Percentiles rank a stretch among this genome's conserved stretches.
phyloP scores from a whole-genome alignment of 2,113 vertebrate species.

The Nettapus auritus region DNA sequence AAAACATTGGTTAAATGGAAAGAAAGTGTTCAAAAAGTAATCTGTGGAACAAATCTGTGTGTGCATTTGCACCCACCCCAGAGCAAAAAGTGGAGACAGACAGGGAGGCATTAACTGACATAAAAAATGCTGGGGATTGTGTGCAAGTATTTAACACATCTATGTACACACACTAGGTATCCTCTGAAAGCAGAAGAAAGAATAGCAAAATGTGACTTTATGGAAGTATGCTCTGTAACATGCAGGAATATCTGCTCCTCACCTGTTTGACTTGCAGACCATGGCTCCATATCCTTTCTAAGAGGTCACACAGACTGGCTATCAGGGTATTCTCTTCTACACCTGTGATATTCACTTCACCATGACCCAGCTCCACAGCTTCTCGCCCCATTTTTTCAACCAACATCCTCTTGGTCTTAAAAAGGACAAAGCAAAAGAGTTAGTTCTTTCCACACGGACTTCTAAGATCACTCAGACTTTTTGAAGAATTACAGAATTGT shows the following conservation, averaged over 20 bases:
- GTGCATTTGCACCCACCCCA: neutral
- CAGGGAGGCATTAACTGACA: neutral
- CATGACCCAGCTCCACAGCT: slow-evolving; percentile 85
- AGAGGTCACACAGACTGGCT: slow-evolving; percentile 85
- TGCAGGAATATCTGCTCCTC: neutral
- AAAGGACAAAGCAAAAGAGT: slow-evolving; percentile 37
- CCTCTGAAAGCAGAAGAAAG: neutral
- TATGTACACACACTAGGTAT: neutral
- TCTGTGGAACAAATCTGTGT: neutral
- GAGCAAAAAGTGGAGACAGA: neutral
- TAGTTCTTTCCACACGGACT: neutral
- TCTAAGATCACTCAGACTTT: no score
- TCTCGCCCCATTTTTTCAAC: slow-evolving; percentile 88
- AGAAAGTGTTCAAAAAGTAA: neutral
- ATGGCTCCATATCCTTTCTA: slow-evolving; percentile 87
- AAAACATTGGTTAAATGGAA: neutral
- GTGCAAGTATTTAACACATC: neutral
- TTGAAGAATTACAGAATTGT: no score
- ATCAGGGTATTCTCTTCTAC: slow-evolving; percentile 87
- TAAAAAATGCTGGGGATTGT: neutral
- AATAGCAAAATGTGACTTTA: neutral
- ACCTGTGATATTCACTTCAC: slow-evolving; percentile 87
- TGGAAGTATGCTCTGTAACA: neutral
- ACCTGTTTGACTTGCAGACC: slow-evolving; percentile 87
- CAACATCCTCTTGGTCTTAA: slow-evolving; percentile 86